Percentiles rank a stretch among this genome's conserved stretches.
These are phyloP conservation scores for Felis chaus DNA, from an alignment of 2,113 vertebrate genomes.

Conservation along the genomic window DNA sequence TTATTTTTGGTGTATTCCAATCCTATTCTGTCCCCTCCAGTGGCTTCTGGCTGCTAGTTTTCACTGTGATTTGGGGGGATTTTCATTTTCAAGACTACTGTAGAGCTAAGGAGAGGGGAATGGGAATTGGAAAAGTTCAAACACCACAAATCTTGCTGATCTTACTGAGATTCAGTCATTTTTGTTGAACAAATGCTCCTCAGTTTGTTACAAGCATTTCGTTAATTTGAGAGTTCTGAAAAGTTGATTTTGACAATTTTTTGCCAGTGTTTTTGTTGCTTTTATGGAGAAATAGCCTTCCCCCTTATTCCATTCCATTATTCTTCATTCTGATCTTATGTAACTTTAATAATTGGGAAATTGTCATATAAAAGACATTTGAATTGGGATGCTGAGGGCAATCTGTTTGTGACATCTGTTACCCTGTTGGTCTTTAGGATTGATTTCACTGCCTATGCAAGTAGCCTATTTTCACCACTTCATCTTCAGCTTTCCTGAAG, in stretches of 20 bases:
- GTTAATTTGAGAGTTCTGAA: neutral
- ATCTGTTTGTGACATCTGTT: neutral
- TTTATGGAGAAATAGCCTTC: neutral
- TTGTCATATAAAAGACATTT: neutral
- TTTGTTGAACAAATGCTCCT: neutral
- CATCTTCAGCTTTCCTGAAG: neutral
- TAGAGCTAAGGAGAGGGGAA: neutral
- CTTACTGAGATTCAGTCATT: neutral
- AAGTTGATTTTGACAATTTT: constrained; percentile 9
- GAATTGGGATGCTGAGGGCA: neutral
- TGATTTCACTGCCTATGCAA: neutral
- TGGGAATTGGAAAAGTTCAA: neutral
- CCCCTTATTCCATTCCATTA: neutral
- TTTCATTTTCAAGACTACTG: neutral
- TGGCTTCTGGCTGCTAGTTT: neutral
- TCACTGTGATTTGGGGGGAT: neutral
- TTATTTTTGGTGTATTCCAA: neutral
- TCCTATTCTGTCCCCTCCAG: neutral
- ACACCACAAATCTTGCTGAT: neutral
- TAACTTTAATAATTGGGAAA: neutral
- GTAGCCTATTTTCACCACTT: neutral
- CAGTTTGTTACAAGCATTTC: neutral
- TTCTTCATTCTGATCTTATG: neutral
- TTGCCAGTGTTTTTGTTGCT: neutral
- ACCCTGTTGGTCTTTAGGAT: neutral